Base-by-base conservation (phyloP, 2,797 vertebrate genomes). In the Gorsachius magnificus region DNA sequence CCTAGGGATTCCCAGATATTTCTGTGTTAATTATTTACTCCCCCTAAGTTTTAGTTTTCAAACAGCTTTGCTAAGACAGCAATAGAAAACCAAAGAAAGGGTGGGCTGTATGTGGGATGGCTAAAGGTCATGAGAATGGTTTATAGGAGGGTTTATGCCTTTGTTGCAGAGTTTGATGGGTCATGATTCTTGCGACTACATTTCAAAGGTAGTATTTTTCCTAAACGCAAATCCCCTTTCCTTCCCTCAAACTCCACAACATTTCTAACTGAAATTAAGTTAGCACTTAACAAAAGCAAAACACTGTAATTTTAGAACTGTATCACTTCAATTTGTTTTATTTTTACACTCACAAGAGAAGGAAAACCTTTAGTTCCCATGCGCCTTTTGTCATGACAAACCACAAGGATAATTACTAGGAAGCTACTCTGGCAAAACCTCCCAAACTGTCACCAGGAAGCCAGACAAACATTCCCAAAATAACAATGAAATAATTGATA, bases 351-450 rank as follows among this genome's bases (percentile, higher is more conserved):
- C 41, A 14, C 33, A 93, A 43, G 78, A 74, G 78, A 71, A 81
- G 68, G 68, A 86, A 87, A 94, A 81, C 81, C 81, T 93, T 82
- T 90, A 76, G 88, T 77, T 96, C 94, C 88, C 77, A 9, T 11
- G 18, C 57, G 78, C 91, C 48, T 83, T 84, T 93, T 96, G 86
- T 94, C 96, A 95, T 57, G 92, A 97, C 91, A 97, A 97, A 87
- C 79, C 88, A 89, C 87, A 76, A 89, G 7, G 93, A 93, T 97
- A 96, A 96, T 97, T 93, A 94, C 63, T 69, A 20, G 83, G 95
- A 92, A 82, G 71, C 50, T 82, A 69, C 85, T 92, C 35, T n/a
- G 65, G 78, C 83, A 71, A 89, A 93, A 81, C 56, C 82, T 92
- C 83, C 71, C 88, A 69, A 83, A 88, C 70, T 90, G 83, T 92